Conservation (phyloP, 2,888 invertebrate species). For the Hedya salicella region DNA sequence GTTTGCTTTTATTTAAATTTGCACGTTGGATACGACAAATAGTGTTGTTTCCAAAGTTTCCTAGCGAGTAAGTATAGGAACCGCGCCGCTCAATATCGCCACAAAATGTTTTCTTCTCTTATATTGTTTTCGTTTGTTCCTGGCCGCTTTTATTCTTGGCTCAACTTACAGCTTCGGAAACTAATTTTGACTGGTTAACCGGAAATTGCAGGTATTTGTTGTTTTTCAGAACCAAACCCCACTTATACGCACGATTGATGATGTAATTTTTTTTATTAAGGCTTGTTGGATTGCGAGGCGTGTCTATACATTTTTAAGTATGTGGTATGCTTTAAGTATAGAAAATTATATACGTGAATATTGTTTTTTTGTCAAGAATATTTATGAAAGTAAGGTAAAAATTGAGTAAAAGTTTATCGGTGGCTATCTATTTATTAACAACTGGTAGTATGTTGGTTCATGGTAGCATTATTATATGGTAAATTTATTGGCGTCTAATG, state of each 20-base stretch:
- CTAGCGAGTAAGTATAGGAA: background rate
- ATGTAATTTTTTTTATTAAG: background rate
- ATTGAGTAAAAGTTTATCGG: too few relatives aligned
- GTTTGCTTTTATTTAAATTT: background rate
- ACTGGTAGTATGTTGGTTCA: too few relatives aligned
- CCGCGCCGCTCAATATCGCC: conserved; percentile 40
- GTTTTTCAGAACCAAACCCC: conserved; percentile 50
- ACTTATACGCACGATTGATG: background rate
- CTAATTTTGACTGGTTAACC: conserved; percentile 59
- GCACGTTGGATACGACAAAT: background rate
- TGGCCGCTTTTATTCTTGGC: conserved; percentile 51
- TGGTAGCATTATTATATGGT: too few relatives aligned
- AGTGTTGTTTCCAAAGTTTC: conserved; percentile 9
- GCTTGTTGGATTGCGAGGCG: too few relatives aligned
- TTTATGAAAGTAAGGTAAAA: too few relatives aligned
- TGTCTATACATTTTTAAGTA: too few relatives aligned
- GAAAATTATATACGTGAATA: too few relatives aligned
- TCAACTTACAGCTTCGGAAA: conserved; percentile 52
- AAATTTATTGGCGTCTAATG: too few relatives aligned
- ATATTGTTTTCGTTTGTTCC: conserved; percentile 61
- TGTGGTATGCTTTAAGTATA: too few relatives aligned
- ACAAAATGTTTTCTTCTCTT: conserved; percentile 48
- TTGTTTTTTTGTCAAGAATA: too few relatives aligned
- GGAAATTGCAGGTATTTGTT: conserved; percentile 51
- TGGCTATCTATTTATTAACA: too few relatives aligned